Conservation (phyloP, 2,113 vertebrate genomes). For the Heteronetta atricapilla region DNA sequence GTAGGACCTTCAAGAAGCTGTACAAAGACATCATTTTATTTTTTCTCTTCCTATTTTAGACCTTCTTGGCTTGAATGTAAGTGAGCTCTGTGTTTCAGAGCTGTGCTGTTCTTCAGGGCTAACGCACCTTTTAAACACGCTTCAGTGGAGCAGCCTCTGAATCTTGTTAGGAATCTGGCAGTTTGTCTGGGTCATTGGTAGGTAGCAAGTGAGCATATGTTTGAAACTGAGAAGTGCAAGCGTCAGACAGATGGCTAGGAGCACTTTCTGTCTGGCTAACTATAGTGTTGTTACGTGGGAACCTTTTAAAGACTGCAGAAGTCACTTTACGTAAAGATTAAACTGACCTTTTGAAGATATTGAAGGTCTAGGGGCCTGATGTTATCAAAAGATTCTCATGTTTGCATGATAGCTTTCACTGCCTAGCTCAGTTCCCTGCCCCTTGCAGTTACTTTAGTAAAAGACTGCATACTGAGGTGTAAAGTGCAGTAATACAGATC, state of each 20-base stretch:
- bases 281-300: neutral
- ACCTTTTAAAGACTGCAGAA: neutral
- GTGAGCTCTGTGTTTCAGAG: neutral
- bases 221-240: neutral
- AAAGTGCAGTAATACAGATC: neutral
- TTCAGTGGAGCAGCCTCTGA: neutral
- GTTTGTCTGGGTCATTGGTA: neutral
- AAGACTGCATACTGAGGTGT: accelerated
- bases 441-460: neutral
- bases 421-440: neutral
- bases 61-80: neutral
- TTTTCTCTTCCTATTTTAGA: neutral
- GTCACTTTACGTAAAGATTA: neutral
- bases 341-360: neutral
- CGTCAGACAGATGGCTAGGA: neutral
- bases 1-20: neutral
- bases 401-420: neutral
- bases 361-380: neutral
- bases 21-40: accelerated
- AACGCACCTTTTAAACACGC: neutral
- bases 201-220: accelerated
- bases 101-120: neutral
- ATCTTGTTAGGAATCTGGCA: neutral
- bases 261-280: neutral
- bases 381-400: accelerated